Conservation (phyloP, 2,888 invertebrate genomes). For the Linnaemya vulpina region DNA sequence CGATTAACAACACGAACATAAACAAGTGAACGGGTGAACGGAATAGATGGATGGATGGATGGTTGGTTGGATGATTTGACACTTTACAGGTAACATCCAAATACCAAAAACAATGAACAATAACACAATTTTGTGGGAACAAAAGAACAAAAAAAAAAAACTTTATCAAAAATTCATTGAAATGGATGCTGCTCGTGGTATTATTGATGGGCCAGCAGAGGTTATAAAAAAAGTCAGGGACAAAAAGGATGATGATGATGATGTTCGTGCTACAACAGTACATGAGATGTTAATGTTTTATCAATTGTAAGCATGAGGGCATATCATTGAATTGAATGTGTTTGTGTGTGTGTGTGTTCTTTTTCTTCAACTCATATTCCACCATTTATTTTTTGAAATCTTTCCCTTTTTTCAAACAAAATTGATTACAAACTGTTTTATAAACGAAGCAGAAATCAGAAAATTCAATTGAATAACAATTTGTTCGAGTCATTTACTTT, state of each 20-base stretch:
- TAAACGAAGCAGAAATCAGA: slow-evolving; percentile 29
- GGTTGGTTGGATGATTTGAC: slow-evolving; percentile 26
- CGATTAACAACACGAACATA: slow-evolving; percentile 5
- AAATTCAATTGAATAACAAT: slow-evolving; percentile 60
- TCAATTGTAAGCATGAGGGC: slow-evolving; percentile 14
- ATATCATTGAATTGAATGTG: slow-evolving; percentile 8
- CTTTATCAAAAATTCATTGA: slow-evolving; percentile 15
- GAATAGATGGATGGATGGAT: neutral
- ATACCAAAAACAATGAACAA: slow-evolving; percentile 25
- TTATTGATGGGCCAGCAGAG: slow-evolving; percentile 1
- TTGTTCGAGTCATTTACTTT: slow-evolving; percentile 43
- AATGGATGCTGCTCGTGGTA: slow-evolving; percentile 17
- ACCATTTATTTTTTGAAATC: neutral
- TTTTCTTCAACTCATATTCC: neutral
- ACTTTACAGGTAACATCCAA: slow-evolving; percentile 28
- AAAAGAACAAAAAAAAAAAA: neutral
- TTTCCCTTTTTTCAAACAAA: slow-evolving; percentile 9
- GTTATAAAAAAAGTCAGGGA: neutral
- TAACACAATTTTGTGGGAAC: slow-evolving; percentile 30
- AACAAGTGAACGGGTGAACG: slow-evolving; percentile 13
- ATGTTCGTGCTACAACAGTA: neutral
- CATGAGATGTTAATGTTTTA: neutral
- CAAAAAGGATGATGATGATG: slow-evolving; percentile 10
- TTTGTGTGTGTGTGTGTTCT: neutral
- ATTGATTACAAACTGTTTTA: slow-evolving; percentile 57